A percentile compares a stretch with the other conserved stretches of the same genome.
These are phyloP conservation scores for Leucopsar rothschildi DNA, from an alignment of 2,113 vertebrate genomes.

Conservation along the genomic window DNA sequence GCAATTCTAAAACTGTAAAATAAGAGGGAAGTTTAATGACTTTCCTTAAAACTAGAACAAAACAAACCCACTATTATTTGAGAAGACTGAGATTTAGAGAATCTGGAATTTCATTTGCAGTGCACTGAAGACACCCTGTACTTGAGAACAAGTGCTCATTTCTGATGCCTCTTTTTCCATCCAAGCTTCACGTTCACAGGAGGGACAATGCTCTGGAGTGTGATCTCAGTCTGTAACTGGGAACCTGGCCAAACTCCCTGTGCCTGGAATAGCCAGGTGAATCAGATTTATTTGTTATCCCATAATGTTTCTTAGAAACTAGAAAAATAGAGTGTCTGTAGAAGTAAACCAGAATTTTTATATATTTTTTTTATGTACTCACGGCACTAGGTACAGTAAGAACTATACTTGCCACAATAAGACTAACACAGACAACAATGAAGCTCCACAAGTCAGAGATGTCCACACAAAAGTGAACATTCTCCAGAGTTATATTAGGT, in stretches of 20 bases:
- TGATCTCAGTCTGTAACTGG: not conserved
- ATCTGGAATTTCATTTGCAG: not conserved
- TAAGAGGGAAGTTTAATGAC: not conserved
- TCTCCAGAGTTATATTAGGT: not conserved
- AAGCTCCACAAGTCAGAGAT: not conserved
- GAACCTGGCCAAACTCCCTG: not conserved
- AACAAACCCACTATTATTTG: not conserved
- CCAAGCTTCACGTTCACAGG: not conserved
- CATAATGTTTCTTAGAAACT: not conserved
- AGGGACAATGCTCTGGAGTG: not conserved
- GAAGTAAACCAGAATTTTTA: not conserved
- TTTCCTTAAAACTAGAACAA: not conserved
- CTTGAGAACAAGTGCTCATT: not conserved
- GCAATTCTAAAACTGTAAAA: not conserved
- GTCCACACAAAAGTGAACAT: not conserved
- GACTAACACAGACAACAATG: not conserved
- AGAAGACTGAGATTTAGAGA: not conserved
- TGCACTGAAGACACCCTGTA: not conserved
- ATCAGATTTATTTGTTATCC: not conserved
- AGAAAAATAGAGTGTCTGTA: not conserved
- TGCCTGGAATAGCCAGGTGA: not conserved
- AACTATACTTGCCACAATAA: not conserved
- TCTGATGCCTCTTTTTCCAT: not conserved
- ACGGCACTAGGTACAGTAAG: not conserved
- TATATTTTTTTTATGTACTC: not conserved